Conservation (phyloP, 2,797 vertebrate species). For the Sebastes vulpes region DNA sequence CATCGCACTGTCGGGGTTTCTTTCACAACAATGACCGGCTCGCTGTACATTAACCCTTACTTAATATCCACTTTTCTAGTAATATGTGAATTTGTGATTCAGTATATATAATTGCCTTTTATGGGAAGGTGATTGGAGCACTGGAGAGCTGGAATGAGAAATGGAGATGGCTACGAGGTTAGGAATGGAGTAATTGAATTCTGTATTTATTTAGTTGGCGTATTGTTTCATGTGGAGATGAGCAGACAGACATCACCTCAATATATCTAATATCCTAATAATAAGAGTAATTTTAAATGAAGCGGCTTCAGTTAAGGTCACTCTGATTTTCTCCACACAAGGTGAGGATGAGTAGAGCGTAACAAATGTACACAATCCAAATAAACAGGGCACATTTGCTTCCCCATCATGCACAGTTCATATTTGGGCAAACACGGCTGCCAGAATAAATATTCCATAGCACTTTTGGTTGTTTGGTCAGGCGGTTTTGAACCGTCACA, state of each 20-base stretch:
- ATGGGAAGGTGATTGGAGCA: not conserved
- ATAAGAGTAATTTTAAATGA: not conserved
- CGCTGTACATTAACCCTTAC: too few relatives aligned
- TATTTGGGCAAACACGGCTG: slow-evolving; percentile 27
- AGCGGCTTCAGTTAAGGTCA: not conserved
- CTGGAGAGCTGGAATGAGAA: not conserved
- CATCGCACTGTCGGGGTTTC: too few relatives aligned
- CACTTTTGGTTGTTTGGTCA: slow-evolving; percentile 21
- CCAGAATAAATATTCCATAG: slow-evolving; percentile 32
- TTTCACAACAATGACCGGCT: too few relatives aligned
- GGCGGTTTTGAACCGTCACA: slow-evolving; percentile 4
- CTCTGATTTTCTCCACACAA: slow-evolving; percentile 11
- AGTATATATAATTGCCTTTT: slow-evolving; percentile 11
- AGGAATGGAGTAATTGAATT: not conserved
- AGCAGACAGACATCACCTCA: not conserved
- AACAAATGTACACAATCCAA: slow-evolving; percentile 14
- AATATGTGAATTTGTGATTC: not conserved
- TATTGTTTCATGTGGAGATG: slow-evolving; percentile 11
- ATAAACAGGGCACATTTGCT: slow-evolving; percentile 23
- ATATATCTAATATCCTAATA: not conserved
- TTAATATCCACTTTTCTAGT: not conserved
- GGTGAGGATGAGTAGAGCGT: slow-evolving; percentile 14
- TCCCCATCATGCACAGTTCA: slow-evolving; percentile 22
- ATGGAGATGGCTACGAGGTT: not conserved
- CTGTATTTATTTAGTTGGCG: slow-evolving; percentile 8